Conservation (phyloP, 1,140 invertebrate genomes). For the Orussus abietinus region DNA sequence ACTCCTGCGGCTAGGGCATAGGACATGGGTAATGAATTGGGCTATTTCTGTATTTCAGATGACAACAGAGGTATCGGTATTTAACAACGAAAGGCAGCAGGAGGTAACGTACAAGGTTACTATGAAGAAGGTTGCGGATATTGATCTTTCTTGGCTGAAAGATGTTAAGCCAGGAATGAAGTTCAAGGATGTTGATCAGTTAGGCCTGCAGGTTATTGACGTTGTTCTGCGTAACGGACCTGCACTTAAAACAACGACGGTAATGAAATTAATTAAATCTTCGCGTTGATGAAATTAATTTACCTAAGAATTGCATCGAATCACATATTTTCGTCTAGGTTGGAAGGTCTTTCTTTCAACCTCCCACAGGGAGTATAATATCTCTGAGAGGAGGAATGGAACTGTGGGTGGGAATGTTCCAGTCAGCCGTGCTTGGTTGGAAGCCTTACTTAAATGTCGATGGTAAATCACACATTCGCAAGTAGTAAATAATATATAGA, state of each 20-base stretch:
- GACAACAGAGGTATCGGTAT: conserved; percentile 17
- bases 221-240: conserved; percentile 69
- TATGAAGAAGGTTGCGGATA: conserved; percentile 56
- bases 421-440: conserved; percentile 70
- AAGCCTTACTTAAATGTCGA: conserved; percentile 73
- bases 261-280: conserved; percentile 8
- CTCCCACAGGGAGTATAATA: conserved; percentile 36
- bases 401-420: conserved; percentile 70
- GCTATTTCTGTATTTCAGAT: conserved; percentile 11
- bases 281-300: not conserved
- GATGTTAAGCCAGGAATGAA: conserved; percentile 48
- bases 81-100: conserved; percentile 44
- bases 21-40: too few relatives aligned
- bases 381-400: conserved; percentile 61
- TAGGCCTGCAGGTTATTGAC: conserved; percentile 74
- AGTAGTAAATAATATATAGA: conserved; percentile 9
- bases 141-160: conserved; percentile 56
- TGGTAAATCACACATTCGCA: conserved; percentile 51
- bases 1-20: too few relatives aligned
- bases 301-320: not conserved
- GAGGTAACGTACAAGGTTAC: conserved; percentile 56
- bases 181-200: conserved; percentile 56
- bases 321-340: conserved; percentile 21
- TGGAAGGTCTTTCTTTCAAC: conserved; percentile 57
- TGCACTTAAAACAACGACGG: conserved; percentile 13